These are phyloP conservation scores for Penaeus monodon DNA, from an alignment of 2,888 invertebrate species.

Conservation along the genomic window DNA sequence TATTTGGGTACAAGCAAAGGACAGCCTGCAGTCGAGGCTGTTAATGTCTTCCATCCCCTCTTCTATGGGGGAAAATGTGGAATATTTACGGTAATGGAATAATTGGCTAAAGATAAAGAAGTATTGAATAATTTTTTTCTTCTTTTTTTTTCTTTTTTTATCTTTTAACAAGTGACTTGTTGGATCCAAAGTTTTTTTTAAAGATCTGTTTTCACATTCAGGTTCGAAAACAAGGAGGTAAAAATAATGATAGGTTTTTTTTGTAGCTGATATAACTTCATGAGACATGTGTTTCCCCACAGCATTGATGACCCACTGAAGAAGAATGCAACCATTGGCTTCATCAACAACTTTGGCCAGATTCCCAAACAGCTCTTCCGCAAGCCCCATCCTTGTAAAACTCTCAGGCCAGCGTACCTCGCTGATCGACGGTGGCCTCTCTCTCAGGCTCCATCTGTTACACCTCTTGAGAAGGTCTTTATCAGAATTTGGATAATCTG, in stretches of 20 bases:
- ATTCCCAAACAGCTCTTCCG: constrained; percentile 98
- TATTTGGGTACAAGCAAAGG: constrained; percentile 98
- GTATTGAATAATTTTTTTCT: neutral
- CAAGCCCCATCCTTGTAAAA: constrained; percentile 96
- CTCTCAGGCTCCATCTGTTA: constrained; percentile 71
- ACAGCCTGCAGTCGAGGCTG: constrained; percentile 87
- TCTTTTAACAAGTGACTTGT: too few species aligned
- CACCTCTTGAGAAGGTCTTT: constrained; percentile 76
- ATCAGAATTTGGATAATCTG: constrained; percentile 95
- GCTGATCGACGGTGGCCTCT: constrained; percentile 74
- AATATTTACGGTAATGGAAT: constrained; percentile 86
- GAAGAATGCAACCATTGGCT: constrained; percentile 98
- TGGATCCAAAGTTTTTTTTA: too few species aligned
- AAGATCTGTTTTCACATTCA: too few species aligned
- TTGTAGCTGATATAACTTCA: constrained; percentile 5
- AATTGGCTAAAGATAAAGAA: neutral
- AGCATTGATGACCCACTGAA: constrained; percentile 98
- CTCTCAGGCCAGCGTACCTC: constrained; percentile 83
- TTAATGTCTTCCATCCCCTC: constrained; percentile 98
- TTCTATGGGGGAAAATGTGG: constrained; percentile 99
- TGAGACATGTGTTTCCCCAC: constrained; percentile 66
- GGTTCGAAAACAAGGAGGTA: too few species aligned
- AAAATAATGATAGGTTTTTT: too few species aligned
- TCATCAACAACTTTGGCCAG: constrained; percentile 99
- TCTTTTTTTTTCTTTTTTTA: neutral